These are phyloP conservation scores for Octomys mimax DNA, from an alignment of 2,797 vertebrate species.

Conservation along the genomic window DNA sequence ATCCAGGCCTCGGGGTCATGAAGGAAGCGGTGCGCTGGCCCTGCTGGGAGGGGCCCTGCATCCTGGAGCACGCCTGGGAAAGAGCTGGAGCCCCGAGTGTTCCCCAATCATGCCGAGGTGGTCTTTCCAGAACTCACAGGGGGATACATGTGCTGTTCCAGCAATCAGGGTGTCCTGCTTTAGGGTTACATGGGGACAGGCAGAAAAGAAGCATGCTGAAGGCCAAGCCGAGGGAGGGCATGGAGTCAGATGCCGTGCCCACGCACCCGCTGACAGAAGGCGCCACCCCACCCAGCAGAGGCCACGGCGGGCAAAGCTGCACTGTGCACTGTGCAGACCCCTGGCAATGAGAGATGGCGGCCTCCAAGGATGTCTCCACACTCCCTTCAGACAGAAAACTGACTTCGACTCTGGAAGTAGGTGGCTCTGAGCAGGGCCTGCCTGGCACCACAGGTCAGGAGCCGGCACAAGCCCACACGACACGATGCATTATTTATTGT, in stretches of 20 bases:
- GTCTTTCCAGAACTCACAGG: fast-evolving
- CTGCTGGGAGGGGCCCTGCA: fast-evolving
- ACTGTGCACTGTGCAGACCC: conserved; percentile 70
- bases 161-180: fast-evolving
- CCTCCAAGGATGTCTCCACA: not conserved
- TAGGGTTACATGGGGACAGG: fast-evolving
- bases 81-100: fast-evolving
- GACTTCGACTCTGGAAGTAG: not conserved
- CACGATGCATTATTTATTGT: conserved; percentile 68
- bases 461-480: fast-evolving
- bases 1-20: not conserved
- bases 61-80: fast-evolving
- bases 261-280: not conserved
- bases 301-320: not conserved
- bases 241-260: not conserved
- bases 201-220: not conserved
- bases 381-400: not conserved
- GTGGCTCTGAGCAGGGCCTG: not conserved
- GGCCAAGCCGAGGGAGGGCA: fast-evolving
- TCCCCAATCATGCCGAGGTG: fast-evolving
- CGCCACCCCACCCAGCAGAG: conserved; percentile 40
- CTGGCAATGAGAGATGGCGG: conserved; percentile 71
- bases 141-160: fast-evolving
- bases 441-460: not conserved
- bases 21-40: fast-evolving